Base-by-base conservation (phyloP, 2,888 invertebrate species). In the Serripes groenlandicus region DNA sequence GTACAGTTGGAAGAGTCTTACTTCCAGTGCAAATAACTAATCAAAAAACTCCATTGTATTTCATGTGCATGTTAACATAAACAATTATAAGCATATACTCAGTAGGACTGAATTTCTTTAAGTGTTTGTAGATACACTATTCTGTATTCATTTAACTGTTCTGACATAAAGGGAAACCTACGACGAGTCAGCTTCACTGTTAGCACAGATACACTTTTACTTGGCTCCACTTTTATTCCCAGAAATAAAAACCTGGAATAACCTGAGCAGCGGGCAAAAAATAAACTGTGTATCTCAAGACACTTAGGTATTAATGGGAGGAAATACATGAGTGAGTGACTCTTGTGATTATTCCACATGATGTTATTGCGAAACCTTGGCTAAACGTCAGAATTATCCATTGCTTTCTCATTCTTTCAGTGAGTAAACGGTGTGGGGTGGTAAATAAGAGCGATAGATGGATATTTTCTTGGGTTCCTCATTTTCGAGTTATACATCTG, bases 251-350 rank as follows among this genome's bases (percentile, higher is more conserved):
- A 23, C n/a, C 62, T 30, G 11, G 37, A 64, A 64, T n/a, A 64
- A 64, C 64, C 64, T 64, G 64, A 64, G 35, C 11, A 64, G n/a
- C 42, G 42, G 23, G 66, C 66, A 66, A 42, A 66, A 66, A 64
- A 4, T 64, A 64, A 66, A 37, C 21, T 18, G 66, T 42, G 42
- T 66, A 23, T 26, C 35, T 66, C 42, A 66, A 66, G 66, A 42
- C 66, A 66, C 66, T 66, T 66, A 42, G 66, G 66, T 66, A 66
- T 66, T 66, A 66, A 42, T 42, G 66, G 66, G 0, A 66, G 15
- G 34, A 42, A 66, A 66, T n/a, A n/a, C n/a, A 66, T 66, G 56
- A 56, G 71, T 56, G 56, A 71, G 71, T 71, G 56, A 71, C 71
- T 71, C 35, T 21, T 5, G 34, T 56, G 18, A 56, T 71, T 34